phyloP scores from a whole-genome alignment of 2,113 vertebrate genomes.

The Chaetura pelagica region DNA sequence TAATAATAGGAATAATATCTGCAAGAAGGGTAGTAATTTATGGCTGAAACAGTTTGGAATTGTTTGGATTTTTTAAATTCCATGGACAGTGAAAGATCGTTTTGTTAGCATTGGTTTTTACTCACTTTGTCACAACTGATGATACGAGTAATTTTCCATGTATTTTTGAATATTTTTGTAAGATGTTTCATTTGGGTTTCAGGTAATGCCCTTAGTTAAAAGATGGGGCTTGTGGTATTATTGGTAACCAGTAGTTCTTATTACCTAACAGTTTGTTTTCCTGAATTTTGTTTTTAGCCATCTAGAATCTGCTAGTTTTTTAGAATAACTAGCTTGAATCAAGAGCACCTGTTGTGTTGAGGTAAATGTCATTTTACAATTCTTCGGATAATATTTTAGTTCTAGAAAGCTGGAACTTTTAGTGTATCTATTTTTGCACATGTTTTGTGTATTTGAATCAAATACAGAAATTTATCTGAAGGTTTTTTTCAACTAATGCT shows the following conservation, averaged over 20 bases:
- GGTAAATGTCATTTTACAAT: background rate
- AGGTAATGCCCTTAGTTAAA: background rate
- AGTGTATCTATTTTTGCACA: background rate
- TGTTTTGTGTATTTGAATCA: background rate
- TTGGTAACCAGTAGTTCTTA: background rate
- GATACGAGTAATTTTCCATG: background rate
- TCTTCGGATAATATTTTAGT: background rate
- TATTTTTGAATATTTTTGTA: background rate
- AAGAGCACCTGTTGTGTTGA: background rate
- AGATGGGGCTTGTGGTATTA: background rate
- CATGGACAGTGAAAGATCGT: background rate
- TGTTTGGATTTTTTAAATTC: background rate
- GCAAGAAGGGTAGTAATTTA: background rate
- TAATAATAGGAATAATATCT: background rate
- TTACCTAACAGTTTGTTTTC: background rate
- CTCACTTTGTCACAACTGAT: background rate
- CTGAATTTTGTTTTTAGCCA: background rate
- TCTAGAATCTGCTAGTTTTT: background rate
- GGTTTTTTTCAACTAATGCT: background rate
- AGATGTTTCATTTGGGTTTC: conserved; percentile 28
- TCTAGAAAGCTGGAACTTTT: background rate
- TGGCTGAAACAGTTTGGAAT: background rate
- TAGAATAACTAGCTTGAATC: background rate
- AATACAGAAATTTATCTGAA: background rate
- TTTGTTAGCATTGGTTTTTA: background rate